Evolutionary conservation across 2,888 invertebrate genomes (phyloP), one percentile per base, ranked within the genome.

Genomic region (Dendrolimus houi): DNA sequence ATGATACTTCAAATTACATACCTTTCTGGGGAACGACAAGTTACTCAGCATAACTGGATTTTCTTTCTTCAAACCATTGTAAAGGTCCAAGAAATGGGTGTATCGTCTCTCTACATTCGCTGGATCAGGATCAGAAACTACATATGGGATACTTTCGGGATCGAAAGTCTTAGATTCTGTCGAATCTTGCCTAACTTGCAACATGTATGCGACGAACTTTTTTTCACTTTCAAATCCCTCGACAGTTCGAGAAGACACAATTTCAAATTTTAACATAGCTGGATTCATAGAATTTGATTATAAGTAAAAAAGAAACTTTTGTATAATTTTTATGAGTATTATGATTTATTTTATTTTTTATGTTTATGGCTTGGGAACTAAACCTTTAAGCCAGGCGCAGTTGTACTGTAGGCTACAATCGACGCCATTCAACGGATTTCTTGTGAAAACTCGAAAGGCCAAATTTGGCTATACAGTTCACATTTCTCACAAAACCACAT

Each of bases 91-190:
- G 75, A 95, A 95, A 68, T 95, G 93, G 8, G 95, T 94, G 75
- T 95, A 95, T 65, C 95, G 90, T 56, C 95, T 84, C 70, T 95
- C 94, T 55, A 95, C 93, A 60, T 91, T 91, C 0, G 92, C 93
- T 14, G 95, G 94, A 63, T 93, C 91, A 52, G 87, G 77, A 79
- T 95, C 94, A 62, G 76, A 82, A 13, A 71, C 65, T 3, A 69
- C 47, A 47, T 47, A 9, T 10, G 47, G 12, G 9, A 10, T 47
- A 10, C 9, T 10, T 12, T 10, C 47, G 47, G 47, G 9, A 47
- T 47, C 47, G 6, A 29, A 29, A 29, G 3, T 29, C 29, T 3
- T 70, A 6, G 72, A 64, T 63, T 79, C 86, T 14, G 86, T 82
- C n/a, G 91, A 85, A 65, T 93, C 92, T 70, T 92, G 93, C 52